Conservation (phyloP, 1,140 invertebrate species). For the Brachionus sp. region DNA sequence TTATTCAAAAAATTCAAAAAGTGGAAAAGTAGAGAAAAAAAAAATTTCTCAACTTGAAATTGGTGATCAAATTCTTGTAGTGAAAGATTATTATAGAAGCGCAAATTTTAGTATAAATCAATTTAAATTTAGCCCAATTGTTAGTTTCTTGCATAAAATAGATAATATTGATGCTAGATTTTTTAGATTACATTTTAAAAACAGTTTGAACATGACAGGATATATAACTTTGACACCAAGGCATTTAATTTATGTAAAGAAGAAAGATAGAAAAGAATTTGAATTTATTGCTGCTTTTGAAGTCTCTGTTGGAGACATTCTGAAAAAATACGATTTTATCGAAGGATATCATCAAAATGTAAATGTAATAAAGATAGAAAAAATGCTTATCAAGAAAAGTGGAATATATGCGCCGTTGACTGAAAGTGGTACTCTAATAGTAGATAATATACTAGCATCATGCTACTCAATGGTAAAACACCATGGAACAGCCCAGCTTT, state of each 20-base stretch:
- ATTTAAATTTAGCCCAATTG: constrained; percentile 32
- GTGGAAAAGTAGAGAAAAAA: neutral
- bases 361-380: constrained; percentile 65
- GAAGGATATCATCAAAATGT: constrained; percentile 55
- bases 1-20: neutral
- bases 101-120: neutral
- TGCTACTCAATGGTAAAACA: constrained; percentile 87
- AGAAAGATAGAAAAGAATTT: neutral
- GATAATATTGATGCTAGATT: neutral
- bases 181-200: neutral
- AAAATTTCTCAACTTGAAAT: neutral
- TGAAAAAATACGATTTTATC: constrained; percentile 49
- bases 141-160: constrained; percentile 36
- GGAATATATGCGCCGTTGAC: constrained; percentile 90
- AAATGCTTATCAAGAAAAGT: constrained; percentile 57
- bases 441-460: constrained; percentile 82
- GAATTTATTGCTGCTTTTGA: constrained; percentile 49
- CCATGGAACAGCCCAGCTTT: constrained; percentile 73
- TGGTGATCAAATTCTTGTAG: constrained; percentile 14
- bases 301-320: constrained; percentile 55
- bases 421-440: constrained; percentile 75
- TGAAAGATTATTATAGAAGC: neutral
- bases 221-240: constrained; percentile 75
- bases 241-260: constrained; percentile 68
- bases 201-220: neutral